These are phyloP conservation scores for Phaenicophaeus curvirostris DNA, from an alignment of 2,797 vertebrate species.

Conservation along the genomic window DNA sequence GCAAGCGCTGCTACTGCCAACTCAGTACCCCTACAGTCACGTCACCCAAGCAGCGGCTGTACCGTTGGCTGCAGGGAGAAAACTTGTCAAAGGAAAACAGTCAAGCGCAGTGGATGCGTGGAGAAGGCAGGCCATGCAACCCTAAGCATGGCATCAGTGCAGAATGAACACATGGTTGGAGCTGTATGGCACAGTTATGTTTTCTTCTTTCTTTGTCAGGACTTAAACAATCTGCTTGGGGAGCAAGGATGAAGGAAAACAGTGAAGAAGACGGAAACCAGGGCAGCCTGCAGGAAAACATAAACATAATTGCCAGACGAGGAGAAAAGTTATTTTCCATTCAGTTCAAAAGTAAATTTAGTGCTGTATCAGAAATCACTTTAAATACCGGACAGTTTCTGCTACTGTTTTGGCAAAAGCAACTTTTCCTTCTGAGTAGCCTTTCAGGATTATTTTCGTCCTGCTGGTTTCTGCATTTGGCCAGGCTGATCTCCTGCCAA, in stretches of 20 bases:
- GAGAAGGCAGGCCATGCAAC: neutral
- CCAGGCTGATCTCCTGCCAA: neutral
- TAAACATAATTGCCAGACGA: neutral
- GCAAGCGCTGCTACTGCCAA: fast-evolving
- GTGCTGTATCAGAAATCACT: neutral
- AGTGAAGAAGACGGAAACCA: neutral
- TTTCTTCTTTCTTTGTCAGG: neutral
- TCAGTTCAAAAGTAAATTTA: neutral
- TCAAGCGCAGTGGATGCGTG: fast-evolving
- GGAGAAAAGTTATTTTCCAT: neutral
- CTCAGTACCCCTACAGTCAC: neutral
- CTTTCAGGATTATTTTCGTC: neutral
- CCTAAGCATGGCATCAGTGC: neutral
- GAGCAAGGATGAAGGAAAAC: neutral
- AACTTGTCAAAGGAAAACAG: neutral
- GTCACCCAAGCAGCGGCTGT: neutral
- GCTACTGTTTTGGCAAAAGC: neutral
- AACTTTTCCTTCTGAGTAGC: neutral
- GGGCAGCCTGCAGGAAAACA: neutral
- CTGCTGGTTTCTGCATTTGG: neutral
- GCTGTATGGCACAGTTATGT: neutral
- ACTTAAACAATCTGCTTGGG: neutral
- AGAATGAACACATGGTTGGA: neutral
- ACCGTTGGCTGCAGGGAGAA: neutral
- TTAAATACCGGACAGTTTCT: neutral